These are phyloP conservation scores for Acronicta alni DNA, from an alignment of 2,888 invertebrate genomes.

Conservation along the genomic window DNA sequence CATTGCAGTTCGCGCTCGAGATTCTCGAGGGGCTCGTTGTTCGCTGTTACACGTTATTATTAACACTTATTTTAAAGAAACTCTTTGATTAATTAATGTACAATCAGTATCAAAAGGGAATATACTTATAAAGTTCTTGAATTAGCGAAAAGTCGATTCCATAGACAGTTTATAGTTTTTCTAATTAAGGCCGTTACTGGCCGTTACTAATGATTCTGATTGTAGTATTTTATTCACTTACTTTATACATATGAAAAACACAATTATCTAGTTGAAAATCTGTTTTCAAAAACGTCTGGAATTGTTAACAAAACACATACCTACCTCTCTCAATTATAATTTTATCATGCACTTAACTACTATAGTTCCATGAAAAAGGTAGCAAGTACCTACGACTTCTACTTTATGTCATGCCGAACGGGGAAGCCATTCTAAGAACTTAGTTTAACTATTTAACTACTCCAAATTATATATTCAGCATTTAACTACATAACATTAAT, in stretches of 20 bases:
- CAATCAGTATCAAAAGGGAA: conserved; percentile 4
- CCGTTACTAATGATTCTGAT: conserved; percentile 3
- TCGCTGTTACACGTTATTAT: conserved; percentile 69
- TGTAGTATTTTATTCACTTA: conserved; percentile 3
- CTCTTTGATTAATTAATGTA: background rate
- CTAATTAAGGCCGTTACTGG: too few species aligned
- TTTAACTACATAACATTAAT: too few species aligned
- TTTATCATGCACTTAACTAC: background rate
- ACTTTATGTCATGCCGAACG: too few species aligned
- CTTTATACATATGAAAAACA: background rate
- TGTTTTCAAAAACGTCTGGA: background rate
- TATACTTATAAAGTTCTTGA: background rate
- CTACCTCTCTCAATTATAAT: background rate
- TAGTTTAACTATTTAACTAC: background rate
- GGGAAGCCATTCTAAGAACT: too few species aligned
- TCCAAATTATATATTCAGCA: background rate
- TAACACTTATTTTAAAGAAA: conserved; percentile 16
- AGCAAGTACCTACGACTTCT: background rate
- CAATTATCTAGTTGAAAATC: too few species aligned
- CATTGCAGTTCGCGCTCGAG: conserved; percentile 85
- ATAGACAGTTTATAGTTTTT: too few species aligned
- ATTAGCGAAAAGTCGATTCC: too few species aligned
- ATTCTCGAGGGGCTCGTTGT: conserved; percentile 88
- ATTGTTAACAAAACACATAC: background rate
- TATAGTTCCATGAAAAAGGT: background rate